A percentile compares a stretch with the other conserved stretches of the same genome.
phyloP scores from a whole-genome alignment of 2,797 vertebrate genomes.

The Australoheros facetus region DNA sequence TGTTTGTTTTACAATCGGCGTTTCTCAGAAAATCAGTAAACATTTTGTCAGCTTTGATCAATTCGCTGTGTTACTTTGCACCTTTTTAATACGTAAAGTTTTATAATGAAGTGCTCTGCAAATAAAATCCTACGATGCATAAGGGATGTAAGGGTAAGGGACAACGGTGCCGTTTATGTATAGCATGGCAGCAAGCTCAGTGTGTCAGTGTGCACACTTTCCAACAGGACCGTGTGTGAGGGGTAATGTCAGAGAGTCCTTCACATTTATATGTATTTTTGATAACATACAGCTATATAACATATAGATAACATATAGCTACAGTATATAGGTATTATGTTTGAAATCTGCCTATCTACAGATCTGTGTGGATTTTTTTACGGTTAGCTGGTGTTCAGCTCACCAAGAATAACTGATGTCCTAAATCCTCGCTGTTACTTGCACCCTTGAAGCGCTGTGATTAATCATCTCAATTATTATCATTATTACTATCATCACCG shows the following conservation, averaged over 20 bases:
- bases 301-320: no score
- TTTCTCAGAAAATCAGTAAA: background rate
- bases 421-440: constrained; percentile 17
- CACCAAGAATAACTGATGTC: constrained; percentile 30
- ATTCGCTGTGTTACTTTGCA: no score
- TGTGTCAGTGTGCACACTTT: no score
- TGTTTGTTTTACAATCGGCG: background rate
- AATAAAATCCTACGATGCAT: rapidly evolving
- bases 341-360: background rate
- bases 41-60: no score
- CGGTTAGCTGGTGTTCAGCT: background rate
- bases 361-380: background rate
- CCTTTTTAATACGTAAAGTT: background rate
- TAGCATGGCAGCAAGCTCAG: no score
- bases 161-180: no score
- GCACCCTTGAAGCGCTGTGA: constrained; percentile 31
- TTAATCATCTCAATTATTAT: constrained; percentile 56
- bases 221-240: no score
- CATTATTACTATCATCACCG: constrained; percentile 44
- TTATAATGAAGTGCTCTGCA: background rate
- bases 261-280: no score
- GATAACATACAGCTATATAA: background rate
- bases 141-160: rapidly evolving
- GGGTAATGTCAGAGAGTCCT: no score
- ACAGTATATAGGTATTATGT: background rate